These are phyloP conservation scores for Haliaeetus leucogaster DNA, from an alignment of 2,113 vertebrate species.

Conservation along the genomic window DNA sequence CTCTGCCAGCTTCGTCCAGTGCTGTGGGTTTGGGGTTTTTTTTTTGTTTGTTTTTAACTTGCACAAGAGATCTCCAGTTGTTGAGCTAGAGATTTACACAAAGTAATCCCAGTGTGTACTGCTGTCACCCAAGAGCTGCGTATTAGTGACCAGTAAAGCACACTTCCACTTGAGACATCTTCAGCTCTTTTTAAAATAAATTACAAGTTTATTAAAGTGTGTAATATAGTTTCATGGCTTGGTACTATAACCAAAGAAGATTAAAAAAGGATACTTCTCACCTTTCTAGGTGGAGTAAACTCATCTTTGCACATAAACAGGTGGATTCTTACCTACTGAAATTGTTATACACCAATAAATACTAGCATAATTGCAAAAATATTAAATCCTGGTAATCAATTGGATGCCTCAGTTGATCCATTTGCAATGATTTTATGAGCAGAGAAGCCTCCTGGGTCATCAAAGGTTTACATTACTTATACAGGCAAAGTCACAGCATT, in stretches of 20 bases:
- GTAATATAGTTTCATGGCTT: background rate
- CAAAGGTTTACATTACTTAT: background rate
- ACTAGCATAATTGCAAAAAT: background rate
- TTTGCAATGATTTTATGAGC: background rate
- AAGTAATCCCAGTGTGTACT: background rate
- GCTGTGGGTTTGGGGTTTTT: background rate
- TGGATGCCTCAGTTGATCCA: background rate
- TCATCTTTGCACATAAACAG: background rate
- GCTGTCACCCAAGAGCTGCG: background rate
- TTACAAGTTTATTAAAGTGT: conserved; percentile 49
- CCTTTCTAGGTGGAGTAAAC: background rate
- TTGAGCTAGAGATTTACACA: background rate
- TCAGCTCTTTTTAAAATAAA: background rate
- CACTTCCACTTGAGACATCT: background rate
- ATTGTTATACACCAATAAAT: background rate
- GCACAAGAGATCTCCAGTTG: background rate
- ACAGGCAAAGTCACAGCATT: background rate
- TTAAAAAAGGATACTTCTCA: background rate
- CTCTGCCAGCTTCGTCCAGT: background rate
- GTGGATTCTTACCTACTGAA: background rate
- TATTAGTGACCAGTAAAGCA: background rate
- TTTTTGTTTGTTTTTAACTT: background rate
- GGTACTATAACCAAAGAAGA: background rate
- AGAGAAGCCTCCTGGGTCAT: background rate
- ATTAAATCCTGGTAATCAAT: background rate